Percentiles rank a stretch among this genome's conserved stretches.
Evolutionary conservation across 1,140 invertebrate species (phyloP).

Genomic region (Drosophila busckii): DNA sequence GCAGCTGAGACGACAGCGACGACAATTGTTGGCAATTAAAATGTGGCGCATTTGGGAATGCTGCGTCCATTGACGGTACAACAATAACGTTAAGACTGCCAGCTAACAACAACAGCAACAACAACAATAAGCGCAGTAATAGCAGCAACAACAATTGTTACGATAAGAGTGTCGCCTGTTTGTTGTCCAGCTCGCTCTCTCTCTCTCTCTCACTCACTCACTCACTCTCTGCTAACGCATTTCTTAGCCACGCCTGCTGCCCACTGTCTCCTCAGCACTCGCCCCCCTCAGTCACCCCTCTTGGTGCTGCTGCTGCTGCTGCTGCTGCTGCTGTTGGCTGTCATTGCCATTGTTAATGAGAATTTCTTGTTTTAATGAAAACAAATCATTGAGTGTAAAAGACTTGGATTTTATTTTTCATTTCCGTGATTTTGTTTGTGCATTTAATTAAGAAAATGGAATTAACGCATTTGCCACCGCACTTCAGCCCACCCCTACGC

Average conservation of each 20-base stretch:
- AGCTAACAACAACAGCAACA: constrained; percentile 25
- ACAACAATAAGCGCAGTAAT: neutral
- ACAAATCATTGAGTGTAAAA: constrained; percentile 79
- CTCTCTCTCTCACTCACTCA: constrained; percentile 38
- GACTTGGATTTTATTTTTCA: constrained; percentile 78
- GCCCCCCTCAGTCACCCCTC: neutral
- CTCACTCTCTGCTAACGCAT: constrained; percentile 57
- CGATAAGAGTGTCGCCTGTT: constrained; percentile 44
- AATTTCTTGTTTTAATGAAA: constrained; percentile 78
- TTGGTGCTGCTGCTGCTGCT: constrained; percentile 1
- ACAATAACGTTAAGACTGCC: constrained; percentile 4
- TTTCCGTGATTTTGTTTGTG: constrained; percentile 78
- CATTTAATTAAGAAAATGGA: constrained; percentile 78
- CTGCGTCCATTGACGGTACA: constrained; percentile 46
- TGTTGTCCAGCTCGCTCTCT: neutral
- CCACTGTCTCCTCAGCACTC: neutral
- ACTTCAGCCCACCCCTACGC: neutral
- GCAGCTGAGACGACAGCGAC: constrained; percentile 25
- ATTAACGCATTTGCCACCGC: constrained; percentile 67
- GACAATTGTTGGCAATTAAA: constrained; percentile 78
- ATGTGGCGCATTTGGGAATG: constrained; percentile 68
- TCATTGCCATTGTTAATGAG: constrained; percentile 78
- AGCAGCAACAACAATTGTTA: constrained; percentile 1
- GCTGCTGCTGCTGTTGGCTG: constrained; percentile 47
- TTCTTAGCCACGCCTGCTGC: constrained; percentile 12